Percentiles rank a stretch among this genome's conserved stretches.
These are phyloP conservation scores for Luidia sarsii DNA, from an alignment of 53 echinoderm and acorn worm genomes.

Conservation along the genomic window DNA sequence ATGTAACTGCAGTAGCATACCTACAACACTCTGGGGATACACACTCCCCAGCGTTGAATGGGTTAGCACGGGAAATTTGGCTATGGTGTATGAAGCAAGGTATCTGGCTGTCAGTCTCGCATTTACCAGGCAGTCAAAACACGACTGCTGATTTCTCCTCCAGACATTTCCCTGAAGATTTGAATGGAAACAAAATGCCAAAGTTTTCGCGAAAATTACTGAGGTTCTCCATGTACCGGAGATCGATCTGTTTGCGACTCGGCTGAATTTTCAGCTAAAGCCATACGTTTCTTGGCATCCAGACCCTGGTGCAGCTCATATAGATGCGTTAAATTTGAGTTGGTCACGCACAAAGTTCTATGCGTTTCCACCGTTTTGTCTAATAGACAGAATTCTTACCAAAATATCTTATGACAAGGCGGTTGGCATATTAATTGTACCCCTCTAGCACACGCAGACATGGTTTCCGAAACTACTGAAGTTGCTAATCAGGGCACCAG, in stretches of 20 bases:
- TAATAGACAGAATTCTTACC: not conserved
- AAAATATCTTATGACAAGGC: not conserved
- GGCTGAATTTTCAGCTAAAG: not conserved
- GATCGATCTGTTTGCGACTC: not conserved
- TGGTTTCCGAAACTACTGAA: not conserved
- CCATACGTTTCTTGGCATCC: not conserved
- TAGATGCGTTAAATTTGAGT: not conserved
- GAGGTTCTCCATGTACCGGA: not conserved
- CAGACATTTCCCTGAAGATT: not conserved
- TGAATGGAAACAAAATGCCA: not conserved
- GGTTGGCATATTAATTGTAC: not conserved
- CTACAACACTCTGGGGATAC: too few species aligned
- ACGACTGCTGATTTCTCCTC: too few species aligned
- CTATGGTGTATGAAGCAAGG: too few species aligned
- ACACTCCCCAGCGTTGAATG: too few species aligned
- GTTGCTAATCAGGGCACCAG: not conserved
- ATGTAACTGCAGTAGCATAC: too few species aligned
- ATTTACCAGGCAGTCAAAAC: not conserved
- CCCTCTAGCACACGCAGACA: not conserved
- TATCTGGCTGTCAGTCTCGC: not conserved
- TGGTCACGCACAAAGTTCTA: not conserved
- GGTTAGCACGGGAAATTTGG: too few species aligned
- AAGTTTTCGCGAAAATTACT: not conserved
- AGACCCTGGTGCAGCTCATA: not conserved
- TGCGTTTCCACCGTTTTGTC: conserved; percentile 1